phyloP scores from a whole-genome alignment of 1,140 invertebrate genomes.

The Daktulosphaira vitifoliae region DNA sequence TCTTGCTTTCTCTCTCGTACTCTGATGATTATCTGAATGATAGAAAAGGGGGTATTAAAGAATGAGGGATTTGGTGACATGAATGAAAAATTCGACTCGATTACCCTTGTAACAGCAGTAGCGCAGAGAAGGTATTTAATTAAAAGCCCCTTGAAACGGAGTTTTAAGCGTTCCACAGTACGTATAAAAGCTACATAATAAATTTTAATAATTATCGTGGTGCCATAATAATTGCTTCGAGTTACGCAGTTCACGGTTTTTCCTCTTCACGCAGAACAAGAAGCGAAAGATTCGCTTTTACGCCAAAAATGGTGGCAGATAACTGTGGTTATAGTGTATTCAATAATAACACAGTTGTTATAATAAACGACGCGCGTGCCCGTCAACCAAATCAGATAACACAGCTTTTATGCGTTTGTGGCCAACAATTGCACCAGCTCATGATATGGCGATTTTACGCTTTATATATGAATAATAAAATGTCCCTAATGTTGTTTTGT shows the following conservation, averaged over 20 bases:
- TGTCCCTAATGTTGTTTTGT: too few relatives aligned
- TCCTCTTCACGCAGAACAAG: neutral
- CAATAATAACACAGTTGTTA: conserved; percentile 12
- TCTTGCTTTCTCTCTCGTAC: too few relatives aligned
- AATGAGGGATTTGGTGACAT: neutral
- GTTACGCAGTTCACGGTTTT: neutral
- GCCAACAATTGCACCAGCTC: neutral
- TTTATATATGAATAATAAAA: neutral
- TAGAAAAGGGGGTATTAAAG: too few relatives aligned
- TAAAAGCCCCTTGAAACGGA: conserved; percentile 4
- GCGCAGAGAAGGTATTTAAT: conserved; percentile 20
- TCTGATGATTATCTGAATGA: too few relatives aligned
- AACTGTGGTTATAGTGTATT: conserved; percentile 21
- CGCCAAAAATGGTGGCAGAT: neutral
- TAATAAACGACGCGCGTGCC: neutral
- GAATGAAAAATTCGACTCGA: conserved; percentile 31
- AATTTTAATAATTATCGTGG: conserved; percentile 29
- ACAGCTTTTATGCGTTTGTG: neutral
- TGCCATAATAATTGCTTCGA: conserved; percentile 12
- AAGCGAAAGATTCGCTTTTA: neutral
- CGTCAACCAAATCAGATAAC: conserved; percentile 16
- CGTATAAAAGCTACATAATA: conserved; percentile 19
- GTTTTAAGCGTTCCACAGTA: neutral
- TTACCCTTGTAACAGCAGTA: conserved; percentile 1
- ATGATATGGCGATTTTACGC: neutral